A percentile compares a stretch with the other conserved stretches of the same genome.
These are phyloP conservation scores for Eidolon helvum DNA, from an alignment of 2,113 vertebrate genomes.

Conservation along the genomic window DNA sequence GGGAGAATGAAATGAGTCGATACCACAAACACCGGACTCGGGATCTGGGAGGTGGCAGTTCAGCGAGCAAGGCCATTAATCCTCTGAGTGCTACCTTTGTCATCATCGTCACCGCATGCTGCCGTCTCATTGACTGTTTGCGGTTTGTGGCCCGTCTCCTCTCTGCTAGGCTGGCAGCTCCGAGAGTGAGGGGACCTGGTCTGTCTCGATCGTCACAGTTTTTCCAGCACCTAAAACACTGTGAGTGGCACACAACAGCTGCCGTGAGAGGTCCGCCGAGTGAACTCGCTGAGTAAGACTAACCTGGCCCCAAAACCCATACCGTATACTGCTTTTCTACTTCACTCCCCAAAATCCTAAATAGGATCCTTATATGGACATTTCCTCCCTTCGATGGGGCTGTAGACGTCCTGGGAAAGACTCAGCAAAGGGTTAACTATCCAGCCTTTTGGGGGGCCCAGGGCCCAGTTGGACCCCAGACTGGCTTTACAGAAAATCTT, in stretches of 20 bases:
- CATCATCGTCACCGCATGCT: fast-evolving
- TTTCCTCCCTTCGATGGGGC: fast-evolving
- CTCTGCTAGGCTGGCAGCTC: background rate
- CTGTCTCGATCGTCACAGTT: fast-evolving
- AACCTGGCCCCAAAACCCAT: background rate
- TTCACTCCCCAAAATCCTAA: too few species aligned
- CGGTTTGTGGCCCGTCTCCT: background rate
- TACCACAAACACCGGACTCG: background rate
- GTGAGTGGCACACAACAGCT: background rate
- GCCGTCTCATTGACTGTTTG: too few species aligned
- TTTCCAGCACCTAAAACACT: background rate
- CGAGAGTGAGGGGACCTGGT: too few species aligned
- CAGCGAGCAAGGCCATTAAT: fast-evolving
- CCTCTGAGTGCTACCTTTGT: too few species aligned
- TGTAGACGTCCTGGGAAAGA: background rate
- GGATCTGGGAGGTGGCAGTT: background rate
- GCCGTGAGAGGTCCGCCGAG: background rate
- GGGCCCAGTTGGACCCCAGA: background rate
- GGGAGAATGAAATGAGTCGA: background rate
- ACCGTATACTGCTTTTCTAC: background rate
- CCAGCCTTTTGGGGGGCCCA: background rate
- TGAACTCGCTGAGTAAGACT: background rate
- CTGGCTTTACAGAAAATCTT: background rate
- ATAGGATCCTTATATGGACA: background rate
- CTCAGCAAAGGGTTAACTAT: background rate